Evolutionary conservation across 92 coral and sea anemone species (phyloP).

Genomic region (Phenganax subtilis): DNA sequence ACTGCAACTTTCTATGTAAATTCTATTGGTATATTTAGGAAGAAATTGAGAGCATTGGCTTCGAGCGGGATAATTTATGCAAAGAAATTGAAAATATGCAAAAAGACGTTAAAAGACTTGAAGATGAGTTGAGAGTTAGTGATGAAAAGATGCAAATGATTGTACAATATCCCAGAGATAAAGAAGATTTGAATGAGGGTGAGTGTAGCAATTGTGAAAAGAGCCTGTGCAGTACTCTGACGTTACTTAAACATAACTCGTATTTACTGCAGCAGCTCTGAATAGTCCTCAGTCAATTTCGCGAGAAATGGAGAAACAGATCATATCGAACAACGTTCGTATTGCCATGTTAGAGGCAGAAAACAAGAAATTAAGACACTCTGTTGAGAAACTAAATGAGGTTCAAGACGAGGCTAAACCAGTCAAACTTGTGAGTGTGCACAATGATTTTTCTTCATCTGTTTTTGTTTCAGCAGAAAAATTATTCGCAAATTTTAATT

Average conservation of each 20-base stretch:
- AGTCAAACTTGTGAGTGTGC: conserved; percentile 56
- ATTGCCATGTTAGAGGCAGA: conserved; percentile 76
- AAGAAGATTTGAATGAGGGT: conserved; percentile 31
- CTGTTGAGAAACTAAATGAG: conserved; percentile 64
- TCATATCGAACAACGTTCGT: conserved; percentile 84
- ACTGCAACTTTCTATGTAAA: not conserved
- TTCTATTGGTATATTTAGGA: conserved; percentile 39
- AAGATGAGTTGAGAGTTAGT: conserved; percentile 60
- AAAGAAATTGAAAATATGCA: conserved; percentile 60
- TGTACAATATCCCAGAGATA: conserved; percentile 74
- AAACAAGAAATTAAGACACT: conserved; percentile 86
- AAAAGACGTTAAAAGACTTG: conserved; percentile 50
- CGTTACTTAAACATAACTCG: not conserved
- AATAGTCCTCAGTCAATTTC: conserved; percentile 55
- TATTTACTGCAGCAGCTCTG: not conserved
- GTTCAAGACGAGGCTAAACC: conserved; percentile 51
- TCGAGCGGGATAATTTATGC: conserved; percentile 61
- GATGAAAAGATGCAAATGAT: conserved; percentile 76
- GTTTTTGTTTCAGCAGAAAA: not conserved
- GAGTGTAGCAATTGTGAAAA: not conserved
- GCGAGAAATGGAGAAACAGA: conserved; percentile 85
- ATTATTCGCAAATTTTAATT: not conserved
- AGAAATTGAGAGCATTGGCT: conserved; percentile 56
- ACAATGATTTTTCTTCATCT: not conserved
- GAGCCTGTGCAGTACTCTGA: not conserved